Base-by-base conservation (phyloP, 2,113 vertebrate species). In the Gallinago media region DNA sequence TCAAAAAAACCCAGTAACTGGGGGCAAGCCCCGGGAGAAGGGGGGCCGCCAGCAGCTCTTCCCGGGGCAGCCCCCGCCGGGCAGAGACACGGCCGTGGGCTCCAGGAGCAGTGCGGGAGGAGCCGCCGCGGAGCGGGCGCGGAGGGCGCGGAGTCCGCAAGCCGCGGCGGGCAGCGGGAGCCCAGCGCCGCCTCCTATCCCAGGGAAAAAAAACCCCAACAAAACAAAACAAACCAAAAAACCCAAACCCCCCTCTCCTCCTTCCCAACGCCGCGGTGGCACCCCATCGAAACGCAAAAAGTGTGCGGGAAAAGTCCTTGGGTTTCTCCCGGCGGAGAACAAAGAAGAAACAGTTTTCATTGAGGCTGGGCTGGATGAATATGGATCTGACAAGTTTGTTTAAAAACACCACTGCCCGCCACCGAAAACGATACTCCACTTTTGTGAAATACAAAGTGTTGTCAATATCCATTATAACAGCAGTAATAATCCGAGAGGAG, bases 401-500 rank as follows among this genome's bases (percentile, higher is more conserved):
- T 94, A 32, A 59, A 77, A 95, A 32, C 34, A 36, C 54, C 54
- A 5, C 72, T 72, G 63, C 79, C 71, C 87, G 5, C 52, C 9
- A 15, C 81, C 32, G 76, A 82, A 82, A 92, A 74, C 76, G 82
- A 66, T 86, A 54, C 70, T 38, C 58, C 52, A 3, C 80, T 84
- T 91, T 31, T 67, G 73, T 75, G 42, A 72, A 74, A 87, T 7
- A 81, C 73, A 49, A 79, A 91, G 58, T 27, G 44, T 32, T 93
- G 82, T 82, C 87, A 94, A 67, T 91, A 92, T 89, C 74, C 58
- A 73, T 88, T 89, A 59, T 21, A 88, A 62, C 61, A 14, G 76
- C 40, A 71, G 40, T 42, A 83, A 80, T 75, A 52, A 93, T 81
- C 86, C 44, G 68, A 85, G 56, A 66, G 27, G 59, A 29, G 77